A percentile compares a stretch with the other conserved stretches of the same genome.
Conservation (phyloP, 2,113 vertebrate species). For the Dipodomys merriami region DNA sequence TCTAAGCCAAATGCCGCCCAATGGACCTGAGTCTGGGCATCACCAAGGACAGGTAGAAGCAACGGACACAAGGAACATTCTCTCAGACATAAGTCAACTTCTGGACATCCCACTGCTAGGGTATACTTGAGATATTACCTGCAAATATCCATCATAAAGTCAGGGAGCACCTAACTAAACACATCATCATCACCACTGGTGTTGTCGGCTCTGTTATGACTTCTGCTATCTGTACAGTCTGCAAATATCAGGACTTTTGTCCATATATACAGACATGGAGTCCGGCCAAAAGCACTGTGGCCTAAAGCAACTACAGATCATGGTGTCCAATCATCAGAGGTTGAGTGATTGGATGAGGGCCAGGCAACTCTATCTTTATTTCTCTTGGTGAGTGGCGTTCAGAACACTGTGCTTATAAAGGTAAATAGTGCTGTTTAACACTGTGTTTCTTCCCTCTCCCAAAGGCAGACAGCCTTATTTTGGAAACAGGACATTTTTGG, state of each 20-base stretch:
- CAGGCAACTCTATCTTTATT: conserved; percentile 14
- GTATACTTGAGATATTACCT: background rate
- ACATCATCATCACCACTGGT: background rate
- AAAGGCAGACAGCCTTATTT: conserved; percentile 51
- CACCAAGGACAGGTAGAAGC: background rate
- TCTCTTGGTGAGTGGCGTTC: background rate
- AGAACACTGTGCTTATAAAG: background rate
- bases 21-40: background rate
- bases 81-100: background rate
- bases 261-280: background rate
- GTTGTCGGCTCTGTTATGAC: no score
- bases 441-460: background rate
- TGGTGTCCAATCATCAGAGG: background rate
- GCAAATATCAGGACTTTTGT: background rate
- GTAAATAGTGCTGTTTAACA: background rate
- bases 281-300: background rate
- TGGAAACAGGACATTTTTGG: conserved; percentile 76
- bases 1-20: conserved; percentile 38
- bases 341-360: background rate
- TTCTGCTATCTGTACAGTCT: background rate
- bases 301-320: background rate
- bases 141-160: background rate
- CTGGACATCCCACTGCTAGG: background rate
- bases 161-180: background rate
- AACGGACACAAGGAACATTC: background rate